Base-by-base conservation (phyloP, 1,140 invertebrate species). In the Mercenaria mercenaria region DNA sequence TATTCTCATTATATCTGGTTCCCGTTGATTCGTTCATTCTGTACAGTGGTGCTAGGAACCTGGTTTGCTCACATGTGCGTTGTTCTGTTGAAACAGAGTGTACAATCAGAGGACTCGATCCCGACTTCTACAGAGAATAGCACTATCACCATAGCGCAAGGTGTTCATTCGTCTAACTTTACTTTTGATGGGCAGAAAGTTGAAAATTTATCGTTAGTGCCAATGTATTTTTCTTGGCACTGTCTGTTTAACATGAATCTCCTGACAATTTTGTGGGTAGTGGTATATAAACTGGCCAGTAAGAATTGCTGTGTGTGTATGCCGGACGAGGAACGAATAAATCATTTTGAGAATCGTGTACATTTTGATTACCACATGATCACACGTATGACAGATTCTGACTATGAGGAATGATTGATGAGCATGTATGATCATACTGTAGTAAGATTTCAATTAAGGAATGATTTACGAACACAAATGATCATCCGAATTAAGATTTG, bases 291-390 rank as follows among this genome's bases (percentile, higher is more conserved):
- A 74, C 39, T 91, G 34, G 81, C 86, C 20, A 83, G 61, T 0
- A 81, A 83, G 20, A 87, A 90, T 26, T 74, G 67, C 2, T 94
- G 93, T 29, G 56, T 52, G 23, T 93, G 92, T 64, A 26, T 86
- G 32, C 88, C 79, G 18, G 76, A 82, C 2, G 69, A 72, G n/a
- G 90, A 89, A 13, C 83, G n/a, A 11, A 37, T 93, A 23, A 90
- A 67, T 32, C 72, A 43, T 11, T 82, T 94, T 32, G 92, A 94
- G 64, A 94, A 94, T 69, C 76, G 93, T 47, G 90, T 93, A 6
- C 90, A 89, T 64, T 94, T 94, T 83, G 91, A 94, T 69, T 92
- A 92, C 56, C 91, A 92, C 43, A 50, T 77, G 74, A 77, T 77
- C n/a, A 77, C 74, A 50, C 69, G 34, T 10, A 64, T 50, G 64